phyloP scores from a whole-genome alignment of 2,888 invertebrate genomes.

The Aricia artaxerxes region DNA sequence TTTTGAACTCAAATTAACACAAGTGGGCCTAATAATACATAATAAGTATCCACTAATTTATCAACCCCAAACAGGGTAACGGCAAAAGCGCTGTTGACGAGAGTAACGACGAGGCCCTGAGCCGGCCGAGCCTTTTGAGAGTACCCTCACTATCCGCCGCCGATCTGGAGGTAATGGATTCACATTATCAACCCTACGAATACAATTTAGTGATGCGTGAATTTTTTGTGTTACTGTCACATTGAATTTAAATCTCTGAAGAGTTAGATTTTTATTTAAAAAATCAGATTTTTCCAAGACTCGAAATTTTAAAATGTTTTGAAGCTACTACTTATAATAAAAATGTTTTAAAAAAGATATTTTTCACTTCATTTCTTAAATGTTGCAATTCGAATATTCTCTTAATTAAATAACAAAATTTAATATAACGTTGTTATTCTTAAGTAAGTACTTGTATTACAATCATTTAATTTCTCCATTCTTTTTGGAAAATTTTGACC shows the following conservation, averaged over 20 bases:
- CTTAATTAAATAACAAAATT: too few species aligned
- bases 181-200: neutral
- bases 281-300: too few species aligned
- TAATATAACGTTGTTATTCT: too few species aligned
- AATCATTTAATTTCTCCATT: too few species aligned
- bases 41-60: conserved; percentile 14
- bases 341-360: too few species aligned
- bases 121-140: conserved; percentile 80
- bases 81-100: conserved; percentile 57
- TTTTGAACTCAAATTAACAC: too few species aligned
- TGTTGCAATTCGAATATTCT: too few species aligned
- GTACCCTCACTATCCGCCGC: conserved; percentile 82
- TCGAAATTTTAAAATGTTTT: too few species aligned
- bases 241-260: neutral
- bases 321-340: too few species aligned
- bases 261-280: too few species aligned
- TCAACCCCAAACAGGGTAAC: conserved; percentile 52
- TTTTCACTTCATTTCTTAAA: too few species aligned
- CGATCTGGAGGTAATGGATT: conserved; percentile 71
- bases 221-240: neutral
- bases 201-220: neutral
- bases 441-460: too few species aligned
- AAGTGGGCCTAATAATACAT: neutral
- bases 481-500: neutral
- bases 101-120: conserved; percentile 66